Evolutionary conservation across 2,113 vertebrate species (phyloP).

Genomic region (Xerus inauris): DNA sequence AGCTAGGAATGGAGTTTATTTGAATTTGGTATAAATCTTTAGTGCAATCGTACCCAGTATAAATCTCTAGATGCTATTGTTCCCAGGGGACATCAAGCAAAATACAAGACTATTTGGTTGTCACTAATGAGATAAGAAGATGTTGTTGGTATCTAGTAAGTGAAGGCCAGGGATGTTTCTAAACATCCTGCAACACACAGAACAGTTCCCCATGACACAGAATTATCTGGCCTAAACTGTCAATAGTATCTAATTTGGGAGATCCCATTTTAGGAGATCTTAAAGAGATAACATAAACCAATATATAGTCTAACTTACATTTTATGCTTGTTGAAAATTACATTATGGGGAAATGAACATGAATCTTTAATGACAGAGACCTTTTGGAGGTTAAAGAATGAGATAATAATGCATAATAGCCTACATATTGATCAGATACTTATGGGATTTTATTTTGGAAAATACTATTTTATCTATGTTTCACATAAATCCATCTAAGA

Average conservation of each 20-base stretch:
- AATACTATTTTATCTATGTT: not conserved
- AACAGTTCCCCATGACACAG: not conserved
- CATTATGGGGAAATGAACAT: not conserved
- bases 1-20: not conserved
- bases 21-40: not conserved
- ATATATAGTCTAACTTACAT: not conserved
- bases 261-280: not conserved
- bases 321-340: slow-evolving; percentile 15
- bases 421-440: not conserved
- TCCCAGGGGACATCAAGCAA: too few species aligned
- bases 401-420: not conserved
- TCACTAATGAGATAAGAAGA: not conserved
- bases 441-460: not conserved
- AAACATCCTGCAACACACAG: not conserved
- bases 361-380: not conserved
- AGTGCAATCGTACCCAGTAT: not conserved
- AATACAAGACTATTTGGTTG: not conserved
- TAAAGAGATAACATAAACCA: not conserved
- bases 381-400: not conserved
- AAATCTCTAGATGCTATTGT: too few species aligned
- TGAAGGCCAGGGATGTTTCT: not conserved
- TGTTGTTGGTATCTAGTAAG: not conserved
- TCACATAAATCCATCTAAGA: not conserved
- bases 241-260: not conserved
- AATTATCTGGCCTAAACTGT: not conserved